These are phyloP conservation scores for Phrynosoma platyrhinos DNA, from an alignment of 2,113 vertebrate genomes.

Conservation along the genomic window DNA sequence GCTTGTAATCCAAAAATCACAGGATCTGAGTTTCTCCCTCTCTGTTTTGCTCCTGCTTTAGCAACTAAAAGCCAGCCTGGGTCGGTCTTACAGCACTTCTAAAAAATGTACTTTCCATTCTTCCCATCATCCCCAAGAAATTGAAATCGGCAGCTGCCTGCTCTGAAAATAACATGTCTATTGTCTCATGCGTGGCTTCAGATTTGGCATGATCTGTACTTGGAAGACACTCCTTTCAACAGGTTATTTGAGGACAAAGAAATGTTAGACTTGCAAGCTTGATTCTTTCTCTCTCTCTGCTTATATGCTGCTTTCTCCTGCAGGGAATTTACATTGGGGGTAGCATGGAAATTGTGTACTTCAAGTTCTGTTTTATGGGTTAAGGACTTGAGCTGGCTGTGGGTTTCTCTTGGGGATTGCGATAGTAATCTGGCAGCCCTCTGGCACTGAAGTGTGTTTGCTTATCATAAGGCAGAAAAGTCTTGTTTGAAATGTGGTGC, in stretches of 20 bases:
- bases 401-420: neutral
- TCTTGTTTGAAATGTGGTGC: too few species aligned
- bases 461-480: neutral
- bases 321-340: neutral
- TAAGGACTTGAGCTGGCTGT: neutral
- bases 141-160: conserved; percentile 22
- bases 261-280: neutral
- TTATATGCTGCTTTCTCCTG: conserved; percentile 35
- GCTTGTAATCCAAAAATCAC: neutral
- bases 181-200: conserved; percentile 27
- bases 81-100: neutral
- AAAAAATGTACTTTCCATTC: neutral
- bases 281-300: conserved; percentile 3
- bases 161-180: conserved; percentile 26
- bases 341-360: neutral
- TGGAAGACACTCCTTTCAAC: neutral
- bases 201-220: neutral
- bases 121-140: neutral
- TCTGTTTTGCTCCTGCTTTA: neutral
- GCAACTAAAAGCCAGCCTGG: neutral
- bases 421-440: neutral
- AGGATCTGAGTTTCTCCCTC: neutral
- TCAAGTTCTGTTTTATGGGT: neutral
- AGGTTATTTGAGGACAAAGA: conserved; percentile 7
- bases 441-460: neutral